phyloP scores from a whole-genome alignment of 2,888 invertebrate species.

The Drosophila maculinotata region DNA sequence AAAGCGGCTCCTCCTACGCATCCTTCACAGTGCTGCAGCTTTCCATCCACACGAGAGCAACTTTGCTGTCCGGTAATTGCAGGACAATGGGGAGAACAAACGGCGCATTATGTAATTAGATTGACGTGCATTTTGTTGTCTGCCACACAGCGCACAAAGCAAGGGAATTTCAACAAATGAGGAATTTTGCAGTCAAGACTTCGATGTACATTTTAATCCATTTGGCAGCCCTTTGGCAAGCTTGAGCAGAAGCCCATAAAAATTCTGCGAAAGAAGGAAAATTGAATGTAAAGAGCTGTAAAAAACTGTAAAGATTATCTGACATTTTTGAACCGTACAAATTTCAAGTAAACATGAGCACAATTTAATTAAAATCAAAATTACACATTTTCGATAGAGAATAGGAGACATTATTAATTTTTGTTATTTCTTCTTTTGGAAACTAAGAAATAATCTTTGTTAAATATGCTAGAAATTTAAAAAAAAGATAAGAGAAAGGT shows the following conservation, averaged over 20 bases:
- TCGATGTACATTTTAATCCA: slow-evolving; percentile 8
- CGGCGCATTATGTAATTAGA: slow-evolving; percentile 41
- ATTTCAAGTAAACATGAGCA: background rate
- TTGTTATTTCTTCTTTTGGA: no score
- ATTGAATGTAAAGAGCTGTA: background rate
- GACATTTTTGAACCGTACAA: background rate
- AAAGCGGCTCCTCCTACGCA: slow-evolving; percentile 15
- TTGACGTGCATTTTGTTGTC: slow-evolving; percentile 15
- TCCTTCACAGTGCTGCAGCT: background rate
- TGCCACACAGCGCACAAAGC: background rate
- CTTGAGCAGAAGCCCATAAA: background rate
- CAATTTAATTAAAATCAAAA: no score
- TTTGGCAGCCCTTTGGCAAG: slow-evolving; percentile 3
- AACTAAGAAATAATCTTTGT: no score
- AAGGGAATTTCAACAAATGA: slow-evolving; percentile 6
- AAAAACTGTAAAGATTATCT: background rate
- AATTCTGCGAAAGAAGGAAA: background rate
- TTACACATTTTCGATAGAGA: no score
- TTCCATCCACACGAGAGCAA: background rate
- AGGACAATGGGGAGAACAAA: slow-evolving; percentile 24
- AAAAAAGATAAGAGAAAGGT: no score
- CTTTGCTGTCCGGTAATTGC: slow-evolving; percentile 26
- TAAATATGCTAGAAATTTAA: no score
- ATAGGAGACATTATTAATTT: no score
- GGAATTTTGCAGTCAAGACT: slow-evolving; percentile 3